phyloP scores from a whole-genome alignment of 2,888 invertebrate species.

The Rotaria magnacalcarata region DNA sequence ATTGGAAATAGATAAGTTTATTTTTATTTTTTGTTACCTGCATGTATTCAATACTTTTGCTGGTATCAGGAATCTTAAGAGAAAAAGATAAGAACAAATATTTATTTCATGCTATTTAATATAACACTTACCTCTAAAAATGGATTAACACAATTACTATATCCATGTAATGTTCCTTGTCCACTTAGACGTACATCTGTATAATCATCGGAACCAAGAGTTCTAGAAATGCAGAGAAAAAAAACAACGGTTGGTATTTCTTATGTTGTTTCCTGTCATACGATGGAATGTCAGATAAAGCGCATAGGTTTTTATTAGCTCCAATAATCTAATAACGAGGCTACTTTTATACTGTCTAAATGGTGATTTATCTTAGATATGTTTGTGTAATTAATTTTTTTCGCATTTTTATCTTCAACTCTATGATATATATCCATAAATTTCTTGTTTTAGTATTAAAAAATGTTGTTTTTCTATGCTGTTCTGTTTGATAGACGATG shows the following conservation, averaged over 20 bases:
- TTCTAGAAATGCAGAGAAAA: not conserved
- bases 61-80: conserved; percentile 51
- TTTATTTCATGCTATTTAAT: not conserved
- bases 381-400: not conserved
- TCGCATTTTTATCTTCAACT: not conserved
- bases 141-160: conserved; percentile 56
- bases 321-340: not conserved
- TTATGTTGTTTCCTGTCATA: not conserved
- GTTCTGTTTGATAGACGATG: not conserved
- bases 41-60: conserved; percentile 47
- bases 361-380: not conserved
- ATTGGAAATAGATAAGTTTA: too few species aligned
- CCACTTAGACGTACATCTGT: conserved; percentile 46
- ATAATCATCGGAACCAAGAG: conserved; percentile 48
- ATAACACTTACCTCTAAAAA: conserved; percentile 65
- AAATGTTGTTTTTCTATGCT: not conserved
- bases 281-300: not conserved
- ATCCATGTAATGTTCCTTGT: conserved; percentile 47
- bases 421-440: not conserved
- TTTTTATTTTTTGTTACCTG: not conserved
- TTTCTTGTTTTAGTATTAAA: not conserved
- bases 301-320: not conserved
- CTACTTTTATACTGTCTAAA: not conserved
- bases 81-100: not conserved
- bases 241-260: not conserved